These are phyloP conservation scores for Thymelicus lineola DNA, from an alignment of 2,888 invertebrate genomes.

Conservation along the genomic window DNA sequence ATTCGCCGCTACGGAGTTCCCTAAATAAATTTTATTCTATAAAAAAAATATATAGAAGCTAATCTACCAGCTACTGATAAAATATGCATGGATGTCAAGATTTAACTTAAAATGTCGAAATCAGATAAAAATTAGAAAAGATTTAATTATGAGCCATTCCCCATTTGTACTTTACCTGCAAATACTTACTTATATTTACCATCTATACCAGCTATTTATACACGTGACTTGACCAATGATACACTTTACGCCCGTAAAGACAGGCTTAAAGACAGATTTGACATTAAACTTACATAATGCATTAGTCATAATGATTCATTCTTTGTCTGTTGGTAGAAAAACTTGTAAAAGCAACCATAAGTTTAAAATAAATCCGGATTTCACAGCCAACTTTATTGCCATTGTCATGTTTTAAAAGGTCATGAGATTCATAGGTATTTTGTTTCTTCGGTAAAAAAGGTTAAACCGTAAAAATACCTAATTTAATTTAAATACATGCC, in stretches of 20 bases:
- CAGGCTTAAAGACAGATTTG: conserved; percentile 31
- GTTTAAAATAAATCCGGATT: neutral
- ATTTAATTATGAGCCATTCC: too few species aligned
- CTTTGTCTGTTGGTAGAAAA: conserved; percentile 22
- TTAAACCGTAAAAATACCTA: too few species aligned
- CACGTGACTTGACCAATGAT: conserved; percentile 17
- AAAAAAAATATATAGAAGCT: too few species aligned
- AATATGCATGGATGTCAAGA: too few species aligned
- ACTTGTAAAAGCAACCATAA: neutral
- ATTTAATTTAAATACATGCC: too few species aligned
- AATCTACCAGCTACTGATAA: too few species aligned
- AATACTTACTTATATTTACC: neutral
- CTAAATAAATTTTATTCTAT: too few species aligned
- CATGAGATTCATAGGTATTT: neutral
- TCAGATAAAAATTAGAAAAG: too few species aligned
- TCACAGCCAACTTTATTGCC: neutral
- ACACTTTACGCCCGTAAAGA: neutral
- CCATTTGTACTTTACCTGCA: too few species aligned
- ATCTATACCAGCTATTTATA: conserved; percentile 3
- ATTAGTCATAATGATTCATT: conserved; percentile 35
- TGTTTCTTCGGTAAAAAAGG: neutral
- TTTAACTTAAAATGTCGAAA: too few species aligned
- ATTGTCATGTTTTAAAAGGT: conserved; percentile 5
- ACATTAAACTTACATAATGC: conserved; percentile 32
- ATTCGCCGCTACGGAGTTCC: too few species aligned